Base-by-base conservation (phyloP, 1,140 invertebrate genomes). In the Lysiphlebus fabarum region DNA sequence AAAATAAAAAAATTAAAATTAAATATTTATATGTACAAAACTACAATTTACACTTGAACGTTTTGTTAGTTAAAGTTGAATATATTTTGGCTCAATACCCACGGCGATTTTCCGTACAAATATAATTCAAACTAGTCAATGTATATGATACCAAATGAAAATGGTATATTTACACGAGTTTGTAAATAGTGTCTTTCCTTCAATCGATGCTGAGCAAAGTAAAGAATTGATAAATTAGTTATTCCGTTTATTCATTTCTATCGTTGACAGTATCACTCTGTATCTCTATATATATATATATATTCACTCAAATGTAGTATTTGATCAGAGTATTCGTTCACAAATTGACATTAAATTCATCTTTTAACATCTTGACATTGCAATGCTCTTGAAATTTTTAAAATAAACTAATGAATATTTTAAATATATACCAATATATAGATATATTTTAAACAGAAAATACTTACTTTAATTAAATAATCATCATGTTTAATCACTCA, bases 181-280 rank as follows among this genome's bases (percentile, higher is more conserved):
- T 61, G 72, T 70, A 76, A 75, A 77, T 75, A 75, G 68, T 70
- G 70, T 70, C 65, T 71, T 70, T 70, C 65, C 37, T 57, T 67
- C 63, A 70, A 77, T 77, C 75, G 74, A 71, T 75, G 70, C 63
- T 69, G 74, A 77, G 70, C 74, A 71, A 76, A 77, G 69, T 76
- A 76, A 79, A 77, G 74, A 79, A 78, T 77, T 78, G 76, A 78
- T 77, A 79, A 78, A 79, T 79, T 79, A 78, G 75, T 76, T 78
- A 79, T 79, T 79, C 77, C 72, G 71, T 79, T 67, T 77, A 75
- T 77, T 70, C 17, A 26, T 26, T 68, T 62, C 66, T 66, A 62
- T 63, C 62, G 64, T 58, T 67, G 65, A 26, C 65, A 53, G 12
- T 56, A n/a, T 2, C 17, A n/a, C 41, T 40, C 48, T 12, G 34